Percentiles rank a stretch among this genome's conserved stretches.
These are phyloP conservation scores for Bradypus variegatus DNA, from an alignment of 2,797 vertebrate genomes.

Conservation along the genomic window DNA sequence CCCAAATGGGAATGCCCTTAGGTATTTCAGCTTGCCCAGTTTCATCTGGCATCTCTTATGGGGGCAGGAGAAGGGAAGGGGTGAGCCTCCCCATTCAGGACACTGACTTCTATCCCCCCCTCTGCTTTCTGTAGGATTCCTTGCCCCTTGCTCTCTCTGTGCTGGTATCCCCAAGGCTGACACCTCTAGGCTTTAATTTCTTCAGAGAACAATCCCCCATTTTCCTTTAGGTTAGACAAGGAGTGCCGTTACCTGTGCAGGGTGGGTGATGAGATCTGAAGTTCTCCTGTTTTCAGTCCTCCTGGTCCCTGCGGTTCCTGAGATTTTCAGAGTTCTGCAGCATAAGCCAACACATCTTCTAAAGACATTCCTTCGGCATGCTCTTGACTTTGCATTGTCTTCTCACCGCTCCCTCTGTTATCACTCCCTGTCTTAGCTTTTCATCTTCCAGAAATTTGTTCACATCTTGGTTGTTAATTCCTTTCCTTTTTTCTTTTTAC, in stretches of 20 bases:
- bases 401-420: fast-evolving
- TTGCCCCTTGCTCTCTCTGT: neutral
- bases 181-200: neutral
- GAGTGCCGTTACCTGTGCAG: neutral
- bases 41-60: neutral
- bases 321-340: neutral
- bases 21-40: too few species aligned
- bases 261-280: neutral
- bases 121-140: neutral
- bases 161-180: neutral
- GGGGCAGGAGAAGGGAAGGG: too few species aligned
- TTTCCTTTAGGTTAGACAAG: neutral
- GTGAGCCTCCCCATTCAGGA: neutral
- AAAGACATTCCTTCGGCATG: too few species aligned
- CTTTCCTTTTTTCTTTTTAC: neutral
- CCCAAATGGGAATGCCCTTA: too few species aligned
- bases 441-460: neutral
- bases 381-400: fast-evolving
- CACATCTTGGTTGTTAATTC: neutral
- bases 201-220: neutral
- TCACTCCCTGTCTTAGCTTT: too few species aligned
- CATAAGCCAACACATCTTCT: too few species aligned
- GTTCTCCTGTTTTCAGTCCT: too few species aligned
- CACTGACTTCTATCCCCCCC: too few species aligned
- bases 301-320: too few species aligned